Conservation (phyloP, 2,888 invertebrate genomes). For the Himalopsyche japonica region DNA sequence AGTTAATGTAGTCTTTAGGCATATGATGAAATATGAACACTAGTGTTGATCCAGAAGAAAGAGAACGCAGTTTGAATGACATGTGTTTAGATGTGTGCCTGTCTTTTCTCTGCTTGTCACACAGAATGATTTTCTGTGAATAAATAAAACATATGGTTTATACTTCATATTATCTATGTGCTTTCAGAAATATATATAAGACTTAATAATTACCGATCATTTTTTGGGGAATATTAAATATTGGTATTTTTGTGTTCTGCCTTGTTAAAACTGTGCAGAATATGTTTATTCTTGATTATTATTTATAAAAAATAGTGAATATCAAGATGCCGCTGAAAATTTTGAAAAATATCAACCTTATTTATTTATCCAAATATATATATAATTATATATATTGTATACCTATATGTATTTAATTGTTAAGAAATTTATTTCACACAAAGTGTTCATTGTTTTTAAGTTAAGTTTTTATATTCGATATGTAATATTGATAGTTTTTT, state of each 20-base stretch:
- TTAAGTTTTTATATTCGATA: constrained; percentile 28
- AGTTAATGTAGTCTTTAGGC: not conserved
- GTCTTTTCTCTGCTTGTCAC: no score
- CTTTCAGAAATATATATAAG: not conserved
- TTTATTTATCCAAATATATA: not conserved
- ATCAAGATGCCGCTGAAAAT: not conserved
- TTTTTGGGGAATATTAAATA: not conserved
- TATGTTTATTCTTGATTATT: not conserved
- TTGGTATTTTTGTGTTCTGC: not conserved
- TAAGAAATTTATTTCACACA: constrained; percentile 31
- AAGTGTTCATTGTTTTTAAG: constrained; percentile 40
- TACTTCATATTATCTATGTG: not conserved
- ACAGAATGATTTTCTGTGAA: no score
- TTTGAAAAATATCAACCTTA: not conserved
- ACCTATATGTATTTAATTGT: constrained; percentile 17
- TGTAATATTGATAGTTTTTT: constrained; percentile 23
- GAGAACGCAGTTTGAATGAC: not conserved
- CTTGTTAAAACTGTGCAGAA: not conserved
- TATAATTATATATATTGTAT: not conserved
- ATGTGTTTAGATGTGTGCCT: not conserved
- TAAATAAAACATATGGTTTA: not conserved
- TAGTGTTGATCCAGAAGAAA: not conserved
- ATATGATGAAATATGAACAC: not conserved
- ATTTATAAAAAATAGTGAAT: not conserved
- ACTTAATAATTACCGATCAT: not conserved